These are phyloP conservation scores for Brienomyrus longianalis DNA, from an alignment of 2,113 vertebrate genomes.

Conservation along the genomic window DNA sequence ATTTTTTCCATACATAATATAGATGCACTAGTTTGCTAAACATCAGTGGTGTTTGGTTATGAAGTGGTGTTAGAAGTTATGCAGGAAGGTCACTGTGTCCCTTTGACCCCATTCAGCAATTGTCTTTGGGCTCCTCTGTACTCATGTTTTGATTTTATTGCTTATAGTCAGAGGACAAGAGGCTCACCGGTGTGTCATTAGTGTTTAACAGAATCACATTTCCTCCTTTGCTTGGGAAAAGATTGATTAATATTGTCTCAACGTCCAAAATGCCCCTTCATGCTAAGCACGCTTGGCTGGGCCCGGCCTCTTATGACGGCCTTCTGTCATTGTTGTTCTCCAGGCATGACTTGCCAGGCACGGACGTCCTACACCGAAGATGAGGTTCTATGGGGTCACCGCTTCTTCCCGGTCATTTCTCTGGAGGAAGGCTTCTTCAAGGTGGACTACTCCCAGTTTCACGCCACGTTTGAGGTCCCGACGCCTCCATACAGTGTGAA, in stretches of 20 bases:
- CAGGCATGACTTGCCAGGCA: constrained; percentile 98
- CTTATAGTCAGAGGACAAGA: neutral
- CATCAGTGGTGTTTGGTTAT: neutral
- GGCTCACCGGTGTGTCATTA: neutral
- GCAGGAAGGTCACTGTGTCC: neutral
- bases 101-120: neutral
- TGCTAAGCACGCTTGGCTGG: neutral
- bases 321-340: neutral
- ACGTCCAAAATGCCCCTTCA: neutral
- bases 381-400: constrained; percentile 96
- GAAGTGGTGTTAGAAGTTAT: too few species aligned
- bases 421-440: constrained; percentile 98
- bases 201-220: neutral
- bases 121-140: neutral
- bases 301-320: neutral
- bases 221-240: neutral
- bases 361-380: constrained; percentile 97
- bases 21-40: neutral
- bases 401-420: constrained; percentile 96
- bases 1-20: neutral
- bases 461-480: constrained; percentile 93
- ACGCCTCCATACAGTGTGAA: constrained; percentile 93
- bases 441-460: constrained; percentile 99
- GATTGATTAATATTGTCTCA: neutral
- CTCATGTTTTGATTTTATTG: neutral